Percentiles rank a stretch among this genome's conserved stretches.
Conservation (phyloP, 2,888 invertebrate species). For the Formica aserva region DNA sequence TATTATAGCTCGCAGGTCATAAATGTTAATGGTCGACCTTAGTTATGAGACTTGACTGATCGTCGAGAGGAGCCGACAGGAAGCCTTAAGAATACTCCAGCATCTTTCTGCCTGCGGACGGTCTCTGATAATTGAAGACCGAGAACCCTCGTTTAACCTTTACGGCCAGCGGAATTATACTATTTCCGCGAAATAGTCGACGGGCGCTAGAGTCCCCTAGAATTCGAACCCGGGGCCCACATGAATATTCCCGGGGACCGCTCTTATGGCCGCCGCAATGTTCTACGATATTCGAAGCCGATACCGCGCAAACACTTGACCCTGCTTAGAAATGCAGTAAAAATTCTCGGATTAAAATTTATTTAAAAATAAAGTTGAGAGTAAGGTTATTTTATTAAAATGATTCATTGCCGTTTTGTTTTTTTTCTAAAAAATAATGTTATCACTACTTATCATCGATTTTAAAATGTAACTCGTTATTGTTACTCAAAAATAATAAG, state of each 20-base stretch:
- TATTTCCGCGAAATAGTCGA: slow-evolving; percentile 64
- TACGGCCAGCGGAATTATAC: slow-evolving; percentile 65
- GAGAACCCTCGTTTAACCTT: slow-evolving; percentile 72
- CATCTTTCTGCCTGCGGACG: slow-evolving; percentile 54
- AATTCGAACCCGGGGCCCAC: slow-evolving; percentile 14
- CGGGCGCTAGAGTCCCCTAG: slow-evolving; percentile 33
- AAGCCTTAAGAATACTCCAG: slow-evolving; percentile 52
- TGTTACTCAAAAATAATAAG: not conserved
- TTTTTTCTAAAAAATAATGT: not conserved
- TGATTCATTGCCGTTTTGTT: not conserved
- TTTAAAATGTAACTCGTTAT: no score
- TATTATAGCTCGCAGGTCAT: slow-evolving; percentile 53
- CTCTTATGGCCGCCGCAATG: slow-evolving; percentile 33
- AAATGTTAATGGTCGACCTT: slow-evolving; percentile 47
- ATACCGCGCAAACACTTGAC: not conserved
- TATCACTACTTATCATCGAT: not conserved
- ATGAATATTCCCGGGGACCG: slow-evolving; percentile 39
- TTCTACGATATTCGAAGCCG: not conserved
- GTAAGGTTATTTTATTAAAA: not conserved
- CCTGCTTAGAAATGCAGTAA: not conserved
- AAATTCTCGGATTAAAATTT: slow-evolving; percentile 25
- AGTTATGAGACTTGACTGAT: slow-evolving; percentile 53
- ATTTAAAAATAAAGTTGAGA: not conserved
- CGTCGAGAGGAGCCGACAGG: slow-evolving; percentile 16
- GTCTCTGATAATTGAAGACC: slow-evolving; percentile 68